Evolutionary conservation across 2,888 invertebrate species (phyloP).

Genomic region (Chamaedrilus cognettii): DNA sequence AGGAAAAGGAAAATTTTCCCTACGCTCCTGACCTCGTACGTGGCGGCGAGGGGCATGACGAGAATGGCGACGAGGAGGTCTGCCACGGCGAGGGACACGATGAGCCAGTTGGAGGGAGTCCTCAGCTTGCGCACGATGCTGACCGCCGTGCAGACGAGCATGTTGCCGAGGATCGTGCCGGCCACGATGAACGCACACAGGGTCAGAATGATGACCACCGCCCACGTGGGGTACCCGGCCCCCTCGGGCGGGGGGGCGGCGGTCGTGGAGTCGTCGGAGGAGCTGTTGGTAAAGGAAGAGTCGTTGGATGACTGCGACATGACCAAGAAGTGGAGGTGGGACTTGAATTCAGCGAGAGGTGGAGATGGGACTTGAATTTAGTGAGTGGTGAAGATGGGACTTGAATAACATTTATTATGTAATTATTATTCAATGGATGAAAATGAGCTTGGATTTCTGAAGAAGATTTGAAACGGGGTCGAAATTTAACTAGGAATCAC

Average conservation of each 20-base stretch:
- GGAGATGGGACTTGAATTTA: too few relatives aligned
- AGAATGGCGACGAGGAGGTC: constrained; percentile 63
- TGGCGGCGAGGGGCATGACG: constrained; percentile 63
- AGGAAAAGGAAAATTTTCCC: too few relatives aligned
- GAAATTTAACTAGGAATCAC: too few relatives aligned
- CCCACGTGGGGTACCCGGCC: constrained; percentile 21
- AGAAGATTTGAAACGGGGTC: too few relatives aligned
- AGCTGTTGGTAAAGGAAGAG: too few relatives aligned
- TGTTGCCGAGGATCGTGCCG: constrained; percentile 63
- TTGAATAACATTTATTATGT: too few relatives aligned
- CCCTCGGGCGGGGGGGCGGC: neutral
- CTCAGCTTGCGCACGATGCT: constrained; percentile 61
- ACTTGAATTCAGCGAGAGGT: too few relatives aligned
- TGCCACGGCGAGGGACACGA: constrained; percentile 60
- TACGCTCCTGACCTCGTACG: constrained; percentile 56
- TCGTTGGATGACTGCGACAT: too few relatives aligned
- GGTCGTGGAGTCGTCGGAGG: neutral
- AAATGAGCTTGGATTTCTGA: too few relatives aligned
- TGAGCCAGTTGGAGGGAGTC: constrained; percentile 57
- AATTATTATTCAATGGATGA: too few relatives aligned
- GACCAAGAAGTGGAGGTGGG: too few relatives aligned
- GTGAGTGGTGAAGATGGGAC: too few relatives aligned
- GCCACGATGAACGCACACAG: constrained; percentile 55
- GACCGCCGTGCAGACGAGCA: constrained; percentile 63
- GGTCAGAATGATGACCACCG: constrained; percentile 41